Conservation (phyloP, 2,113 vertebrate species). For the Periophthalmus modestus region DNA sequence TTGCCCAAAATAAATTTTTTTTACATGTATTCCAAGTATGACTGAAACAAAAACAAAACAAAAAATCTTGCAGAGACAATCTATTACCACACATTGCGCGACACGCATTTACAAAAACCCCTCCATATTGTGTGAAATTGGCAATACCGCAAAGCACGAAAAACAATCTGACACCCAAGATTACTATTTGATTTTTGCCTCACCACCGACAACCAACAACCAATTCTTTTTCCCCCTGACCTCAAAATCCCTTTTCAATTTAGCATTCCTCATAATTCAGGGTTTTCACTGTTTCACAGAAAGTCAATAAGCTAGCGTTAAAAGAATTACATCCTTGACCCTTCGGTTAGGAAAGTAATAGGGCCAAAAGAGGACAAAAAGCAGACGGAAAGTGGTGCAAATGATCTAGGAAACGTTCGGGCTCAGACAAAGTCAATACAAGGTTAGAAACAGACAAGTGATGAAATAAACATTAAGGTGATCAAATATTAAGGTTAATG, state of each 20-base stretch:
- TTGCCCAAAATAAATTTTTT: constrained; percentile 1
- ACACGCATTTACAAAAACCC: background rate
- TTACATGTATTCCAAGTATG: background rate
- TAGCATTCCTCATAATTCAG: background rate
- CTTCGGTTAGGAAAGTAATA: background rate
- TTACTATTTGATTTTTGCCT: constrained; percentile 2
- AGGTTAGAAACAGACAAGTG: constrained; percentile 1
- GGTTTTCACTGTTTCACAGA: background rate
- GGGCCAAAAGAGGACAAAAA: background rate
- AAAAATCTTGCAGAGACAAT: background rate
- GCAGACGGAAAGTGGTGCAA: background rate
- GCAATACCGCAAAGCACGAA: background rate
- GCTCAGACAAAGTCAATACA: background rate
- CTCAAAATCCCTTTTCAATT: constrained; percentile 1
- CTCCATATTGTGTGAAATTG: background rate
- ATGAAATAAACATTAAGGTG: constrained; percentile 50
- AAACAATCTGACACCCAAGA: constrained; percentile 12
- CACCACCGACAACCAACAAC: background rate
- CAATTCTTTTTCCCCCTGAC: background rate
- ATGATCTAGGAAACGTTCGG: background rate
- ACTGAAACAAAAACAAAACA: background rate
- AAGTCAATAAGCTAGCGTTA: background rate
- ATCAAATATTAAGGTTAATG: constrained; percentile 50
- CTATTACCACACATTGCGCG: background rate
- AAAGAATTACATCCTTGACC: background rate